Conservation (phyloP, 2,797 vertebrate genomes). For the Chiloscyllium punctatum region DNA sequence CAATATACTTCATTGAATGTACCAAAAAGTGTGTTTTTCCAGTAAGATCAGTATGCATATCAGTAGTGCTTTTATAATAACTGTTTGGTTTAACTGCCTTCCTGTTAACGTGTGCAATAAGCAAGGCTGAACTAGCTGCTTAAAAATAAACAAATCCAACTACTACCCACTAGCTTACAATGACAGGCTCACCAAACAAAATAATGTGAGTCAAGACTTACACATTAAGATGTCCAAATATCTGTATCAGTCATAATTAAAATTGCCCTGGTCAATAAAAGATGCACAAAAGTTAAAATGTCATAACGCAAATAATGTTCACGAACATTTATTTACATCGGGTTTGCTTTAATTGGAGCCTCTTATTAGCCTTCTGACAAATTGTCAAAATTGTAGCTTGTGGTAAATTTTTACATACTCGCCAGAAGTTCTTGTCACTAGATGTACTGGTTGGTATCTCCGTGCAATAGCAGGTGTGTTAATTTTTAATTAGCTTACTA, state of each 20-base stretch:
- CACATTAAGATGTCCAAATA: conserved; percentile 17
- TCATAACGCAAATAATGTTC: conserved; percentile 4
- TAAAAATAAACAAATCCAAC: conserved; percentile 20
- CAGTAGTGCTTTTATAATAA: neutral
- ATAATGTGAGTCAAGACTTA: conserved; percentile 5
- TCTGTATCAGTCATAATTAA: neutral
- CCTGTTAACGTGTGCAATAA: neutral
- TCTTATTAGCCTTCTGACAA: neutral
- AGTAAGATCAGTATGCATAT: neutral
- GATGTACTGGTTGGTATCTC: neutral
- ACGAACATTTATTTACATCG: neutral
- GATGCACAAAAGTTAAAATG: conserved; percentile 26
- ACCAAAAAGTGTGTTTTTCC: neutral
- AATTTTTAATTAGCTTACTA: neutral
- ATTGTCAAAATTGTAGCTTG: neutral
- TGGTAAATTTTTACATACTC: conserved; percentile 23
- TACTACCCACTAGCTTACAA: neutral
- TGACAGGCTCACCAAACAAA: conserved; percentile 9
- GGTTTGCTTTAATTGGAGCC: neutral
- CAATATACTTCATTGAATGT: neutral
- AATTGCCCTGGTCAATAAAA: neutral
- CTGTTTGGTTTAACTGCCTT: neutral
- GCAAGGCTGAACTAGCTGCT: conserved; percentile 20
- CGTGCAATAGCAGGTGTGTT: neutral
- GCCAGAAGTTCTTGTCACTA: neutral